Evolutionary conservation across 2,797 vertebrate species (phyloP).

Genomic region (Anniella stebbinsi): DNA sequence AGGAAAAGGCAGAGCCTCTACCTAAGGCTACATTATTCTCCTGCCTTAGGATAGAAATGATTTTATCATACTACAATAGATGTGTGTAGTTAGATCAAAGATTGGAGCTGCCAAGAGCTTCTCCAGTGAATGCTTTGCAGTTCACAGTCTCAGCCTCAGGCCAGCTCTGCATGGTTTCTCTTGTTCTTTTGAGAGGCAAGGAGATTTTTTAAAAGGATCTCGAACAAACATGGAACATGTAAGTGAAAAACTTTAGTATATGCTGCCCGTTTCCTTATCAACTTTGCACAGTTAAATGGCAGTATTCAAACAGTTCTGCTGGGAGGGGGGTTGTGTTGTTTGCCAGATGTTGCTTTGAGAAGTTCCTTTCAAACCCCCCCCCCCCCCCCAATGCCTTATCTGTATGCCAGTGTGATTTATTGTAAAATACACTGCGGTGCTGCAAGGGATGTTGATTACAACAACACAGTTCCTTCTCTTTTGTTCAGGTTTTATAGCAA

Average conservation of each 20-base stretch:
- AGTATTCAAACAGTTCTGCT: conserved; percentile 8
- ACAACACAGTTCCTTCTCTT: background rate
- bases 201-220: conserved; percentile 9
- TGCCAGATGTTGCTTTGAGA: background rate
- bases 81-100: conserved; percentile 26
- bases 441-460: background rate
- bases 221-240: conserved; percentile 11
- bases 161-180: conserved; percentile 11
- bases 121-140: conserved; percentile 17
- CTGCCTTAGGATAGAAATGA: conserved; percentile 33
- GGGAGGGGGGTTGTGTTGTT: background rate
- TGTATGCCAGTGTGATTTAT: background rate
- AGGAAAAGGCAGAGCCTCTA: background rate
- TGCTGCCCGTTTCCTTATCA: background rate
- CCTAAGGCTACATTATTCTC: conserved; percentile 30
- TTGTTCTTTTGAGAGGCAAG: conserved; percentile 20
- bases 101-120: background rate
- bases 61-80: conserved; percentile 29
- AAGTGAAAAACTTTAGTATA: background rate
- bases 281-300: conserved; percentile 17
- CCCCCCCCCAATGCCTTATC: background rate
- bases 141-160: conserved; percentile 11
- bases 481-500: background rate
- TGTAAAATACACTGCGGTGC: background rate
- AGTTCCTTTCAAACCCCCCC: background rate